These are phyloP conservation scores for Sebastes alutus DNA, from an alignment of 2,797 vertebrate genomes.

Conservation along the genomic window DNA sequence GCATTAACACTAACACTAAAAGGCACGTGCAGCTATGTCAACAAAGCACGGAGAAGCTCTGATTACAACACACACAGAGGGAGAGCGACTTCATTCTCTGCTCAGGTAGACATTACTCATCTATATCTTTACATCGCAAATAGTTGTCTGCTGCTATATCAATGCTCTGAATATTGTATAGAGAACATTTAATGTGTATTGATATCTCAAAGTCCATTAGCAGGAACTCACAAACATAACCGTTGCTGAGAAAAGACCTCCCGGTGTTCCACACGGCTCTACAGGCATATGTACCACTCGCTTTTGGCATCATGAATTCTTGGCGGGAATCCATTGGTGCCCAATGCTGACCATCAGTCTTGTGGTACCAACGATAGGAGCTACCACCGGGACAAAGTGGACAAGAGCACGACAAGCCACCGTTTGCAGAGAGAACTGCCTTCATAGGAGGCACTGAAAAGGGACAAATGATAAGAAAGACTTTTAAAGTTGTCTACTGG, in stretches of 20 bases:
- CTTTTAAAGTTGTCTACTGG: not conserved
- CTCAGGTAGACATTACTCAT: not conserved
- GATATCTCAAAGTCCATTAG: not conserved
- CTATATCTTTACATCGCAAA: not conserved
- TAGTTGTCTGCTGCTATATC: not conserved
- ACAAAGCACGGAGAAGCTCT: too few relatives aligned
- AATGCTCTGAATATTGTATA: not conserved
- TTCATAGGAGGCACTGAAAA: constrained; percentile 8
- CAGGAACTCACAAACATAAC: not conserved
- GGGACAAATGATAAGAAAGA: not conserved
- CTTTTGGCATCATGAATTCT: accelerated
- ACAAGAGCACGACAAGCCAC: constrained; percentile 10
- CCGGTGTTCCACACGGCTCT: not conserved
- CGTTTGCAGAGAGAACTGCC: not conserved
- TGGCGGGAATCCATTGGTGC: accelerated
- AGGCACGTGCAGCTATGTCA: too few relatives aligned
- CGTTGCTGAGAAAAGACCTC: constrained; percentile 14
- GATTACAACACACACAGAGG: too few relatives aligned
- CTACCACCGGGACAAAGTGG: accelerated
- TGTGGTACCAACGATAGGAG: constrained; percentile 11
- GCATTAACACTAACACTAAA: too few relatives aligned
- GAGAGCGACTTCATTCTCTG: too few relatives aligned
- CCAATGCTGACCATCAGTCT: accelerated
- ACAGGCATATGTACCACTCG: constrained; percentile 42
- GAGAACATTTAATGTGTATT: not conserved